Percentiles rank a stretch among this genome's conserved stretches.
phyloP scores from a whole-genome alignment of 1,140 invertebrate species.

The Ostrea denselamellosa region DNA sequence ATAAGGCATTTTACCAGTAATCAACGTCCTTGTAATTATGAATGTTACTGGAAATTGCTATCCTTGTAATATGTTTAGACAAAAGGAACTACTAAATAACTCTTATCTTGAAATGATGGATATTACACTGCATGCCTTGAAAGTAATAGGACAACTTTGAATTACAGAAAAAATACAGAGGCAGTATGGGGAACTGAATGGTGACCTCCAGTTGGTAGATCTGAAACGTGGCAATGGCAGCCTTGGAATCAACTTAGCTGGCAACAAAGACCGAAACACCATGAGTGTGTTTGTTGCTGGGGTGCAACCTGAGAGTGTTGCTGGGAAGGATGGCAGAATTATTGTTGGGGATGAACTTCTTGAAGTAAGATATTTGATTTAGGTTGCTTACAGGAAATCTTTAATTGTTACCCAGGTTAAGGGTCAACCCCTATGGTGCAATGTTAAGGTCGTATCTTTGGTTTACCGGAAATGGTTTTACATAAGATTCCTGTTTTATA shows the following conservation, averaged over 20 bases:
- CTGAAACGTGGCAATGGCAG: constrained; percentile 82
- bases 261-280: constrained; percentile 94
- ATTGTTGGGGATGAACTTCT: constrained; percentile 96
- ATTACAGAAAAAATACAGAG: constrained; percentile 92
- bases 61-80: no score
- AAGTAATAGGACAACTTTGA: constrained; percentile 1
- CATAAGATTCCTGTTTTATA: no score
- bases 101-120: no score
- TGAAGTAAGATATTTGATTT: constrained; percentile 84
- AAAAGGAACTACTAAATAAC: no score
- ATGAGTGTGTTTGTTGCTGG: constrained; percentile 98
- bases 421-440: no score
- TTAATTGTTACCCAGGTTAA: no score
- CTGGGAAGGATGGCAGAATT: constrained; percentile 87
- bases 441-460: no score
- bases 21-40: no score
- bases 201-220: constrained; percentile 84
- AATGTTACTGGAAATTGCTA: no score
- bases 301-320: constrained; percentile 91
- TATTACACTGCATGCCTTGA: not conserved
- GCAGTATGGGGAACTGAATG: constrained; percentile 90
- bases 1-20: no score
- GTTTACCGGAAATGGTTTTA: no score
- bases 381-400: no score
- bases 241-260: constrained; percentile 94